Base-by-base conservation (phyloP, 1,140 invertebrate species). In the Lepidurus apus region DNA sequence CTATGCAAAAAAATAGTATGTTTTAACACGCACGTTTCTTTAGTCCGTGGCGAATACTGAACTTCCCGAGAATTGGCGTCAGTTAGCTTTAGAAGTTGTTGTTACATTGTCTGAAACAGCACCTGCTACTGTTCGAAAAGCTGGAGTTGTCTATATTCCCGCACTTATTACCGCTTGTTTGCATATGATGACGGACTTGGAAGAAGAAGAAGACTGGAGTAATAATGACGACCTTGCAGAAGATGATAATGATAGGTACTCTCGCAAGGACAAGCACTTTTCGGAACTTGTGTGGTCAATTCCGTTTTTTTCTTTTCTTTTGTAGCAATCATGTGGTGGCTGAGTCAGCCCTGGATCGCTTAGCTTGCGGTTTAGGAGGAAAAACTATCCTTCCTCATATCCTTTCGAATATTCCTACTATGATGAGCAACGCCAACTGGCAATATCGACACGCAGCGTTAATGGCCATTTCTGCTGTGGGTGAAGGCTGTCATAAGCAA, bases 401-500 rank as follows among this genome's bases (percentile, higher is more conserved):
- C 74, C 91, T 96, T 77, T 88, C 89, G 34, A 93, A 92, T 84
- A 90, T 97, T 77, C 93, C 96, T 7, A 85, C 88, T 34, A 97
- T 98, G 96, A 88, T 98, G 81, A 86, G 86, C n/a, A 93, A 92
- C 82, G 85, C 89, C 75, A 91, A 95, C 83, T 96, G 93, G 93
- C 92, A 91, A 82, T 91, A 92, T 80, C 87, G 97, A 42, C 95
- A 99, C 85, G 97, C 97, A 75, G 98, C 96, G 17, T 88, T 99
- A 24, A 99, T 99, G 96, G 97, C 98, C 6, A 92, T 99, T 34
- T 98, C 97, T 13, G 95, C 97, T 9, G 94, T 98, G 78, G 98
- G 98, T 0, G 98, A 99, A 88, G 98, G 98, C 17, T 98, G 96
- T 83, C 94, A 97, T 84, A 96, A 97, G 85, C 95, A 98, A 85